Percentiles rank a stretch among this genome's conserved stretches.
These are phyloP conservation scores for Acrossocheilus wenchowensis DNA, from an alignment of 2,797 vertebrate species.

Conservation along the genomic window DNA sequence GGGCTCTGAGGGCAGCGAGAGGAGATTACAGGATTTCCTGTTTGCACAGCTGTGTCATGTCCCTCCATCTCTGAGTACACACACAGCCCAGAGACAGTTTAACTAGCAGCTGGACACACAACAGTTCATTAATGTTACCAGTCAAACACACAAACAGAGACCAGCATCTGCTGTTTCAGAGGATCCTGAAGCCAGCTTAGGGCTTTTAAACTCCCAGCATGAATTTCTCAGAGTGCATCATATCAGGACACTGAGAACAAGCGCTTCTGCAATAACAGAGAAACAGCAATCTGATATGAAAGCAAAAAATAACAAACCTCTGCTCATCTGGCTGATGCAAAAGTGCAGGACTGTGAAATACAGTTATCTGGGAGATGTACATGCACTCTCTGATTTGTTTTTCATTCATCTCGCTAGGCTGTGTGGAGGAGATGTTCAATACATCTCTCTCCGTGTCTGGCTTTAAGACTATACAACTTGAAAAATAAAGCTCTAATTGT, in stretches of 20 bases:
- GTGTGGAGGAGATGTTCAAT: slow-evolving; percentile 63
- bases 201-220: background rate
- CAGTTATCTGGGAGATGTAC: slow-evolving; percentile 74
- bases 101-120: slow-evolving; percentile 27
- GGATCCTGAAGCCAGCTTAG: background rate
- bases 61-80: slow-evolving; percentile 28
- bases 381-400: slow-evolving; percentile 77
- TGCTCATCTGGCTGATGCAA: slow-evolving; percentile 30
- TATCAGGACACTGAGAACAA: background rate
- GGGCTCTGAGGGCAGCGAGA: background rate
- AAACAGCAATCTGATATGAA: background rate
- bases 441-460: background rate
- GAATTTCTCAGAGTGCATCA: background rate
- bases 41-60: slow-evolving; percentile 58
- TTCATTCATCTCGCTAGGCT: slow-evolving; percentile 68
- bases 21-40: slow-evolving; percentile 30
- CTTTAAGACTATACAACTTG: background rate
- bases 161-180: background rate
- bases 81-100: slow-evolving; percentile 18
- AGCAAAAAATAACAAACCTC: background rate
- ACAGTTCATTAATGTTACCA: slow-evolving; percentile 10
- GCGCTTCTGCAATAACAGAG: background rate
- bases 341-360: slow-evolving; percentile 71
- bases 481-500: background rate
- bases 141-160: slow-evolving; percentile 21